Evolutionary conservation across 2,888 invertebrate species (phyloP).

Genomic region (Drosophila recens): DNA sequence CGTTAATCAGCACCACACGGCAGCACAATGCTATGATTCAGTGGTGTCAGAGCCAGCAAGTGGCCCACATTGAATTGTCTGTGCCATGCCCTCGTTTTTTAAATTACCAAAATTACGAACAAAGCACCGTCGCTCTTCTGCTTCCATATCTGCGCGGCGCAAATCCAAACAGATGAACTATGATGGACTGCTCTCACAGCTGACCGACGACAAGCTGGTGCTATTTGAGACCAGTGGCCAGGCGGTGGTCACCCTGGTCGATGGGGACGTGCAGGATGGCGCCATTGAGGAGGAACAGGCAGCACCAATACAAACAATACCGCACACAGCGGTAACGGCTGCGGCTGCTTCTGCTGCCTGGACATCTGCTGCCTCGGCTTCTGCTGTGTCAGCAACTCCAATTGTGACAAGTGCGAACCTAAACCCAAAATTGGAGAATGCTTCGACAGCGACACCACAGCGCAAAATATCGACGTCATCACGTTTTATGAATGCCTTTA

Average conservation of each 20-base stretch:
- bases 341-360: no score
- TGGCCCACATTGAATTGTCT: slow-evolving; percentile 44
- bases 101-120: slow-evolving; percentile 64
- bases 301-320: slow-evolving; percentile 79
- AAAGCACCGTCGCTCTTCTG: slow-evolving; percentile 64
- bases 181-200: slow-evolving; percentile 84
- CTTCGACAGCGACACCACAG: slow-evolving; percentile 79
- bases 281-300: slow-evolving; percentile 81
- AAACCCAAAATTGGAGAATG: slow-evolving; percentile 58
- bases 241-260: slow-evolving; percentile 27
- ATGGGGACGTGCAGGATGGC: slow-evolving; percentile 59
- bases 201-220: slow-evolving; percentile 83
- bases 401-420: slow-evolving; percentile 49
- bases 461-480: slow-evolving; percentile 85
- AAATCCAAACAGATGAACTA: slow-evolving; percentile 83
- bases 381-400: slow-evolving; percentile 48
- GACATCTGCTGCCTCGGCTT: slow-evolving; percentile 19
- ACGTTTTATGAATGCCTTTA: slow-evolving; percentile 84
- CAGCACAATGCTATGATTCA: slow-evolving; percentile 57
- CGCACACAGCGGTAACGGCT: slow-evolving; percentile 40
- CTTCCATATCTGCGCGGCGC: slow-evolving; percentile 38
- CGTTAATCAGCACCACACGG: slow-evolving; percentile 66
- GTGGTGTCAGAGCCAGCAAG: slow-evolving; percentile 53
- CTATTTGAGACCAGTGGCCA: slow-evolving; percentile 65
- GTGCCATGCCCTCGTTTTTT: slow-evolving; percentile 64